Evolutionary conservation across 1,140 invertebrate species (phyloP).

Genomic region (Aphidius gifuensis): DNA sequence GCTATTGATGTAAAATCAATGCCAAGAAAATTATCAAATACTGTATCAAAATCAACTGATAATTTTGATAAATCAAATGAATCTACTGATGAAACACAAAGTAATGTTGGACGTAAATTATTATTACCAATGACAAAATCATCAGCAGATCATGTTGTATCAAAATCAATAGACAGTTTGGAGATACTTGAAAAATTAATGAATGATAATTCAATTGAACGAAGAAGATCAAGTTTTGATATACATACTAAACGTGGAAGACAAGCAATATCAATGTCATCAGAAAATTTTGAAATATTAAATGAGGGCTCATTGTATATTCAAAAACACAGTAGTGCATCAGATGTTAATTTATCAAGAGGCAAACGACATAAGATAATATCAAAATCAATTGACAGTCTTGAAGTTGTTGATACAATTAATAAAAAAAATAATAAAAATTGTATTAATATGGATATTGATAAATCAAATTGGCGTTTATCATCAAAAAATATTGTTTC

Average conservation of each 20-base stretch:
- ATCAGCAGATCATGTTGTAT: slow-evolving; percentile 33
- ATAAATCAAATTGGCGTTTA: slow-evolving; percentile 14
- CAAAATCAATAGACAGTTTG: slow-evolving; percentile 48
- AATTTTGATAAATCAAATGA: slow-evolving; percentile 41
- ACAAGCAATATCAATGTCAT: slow-evolving; percentile 48
- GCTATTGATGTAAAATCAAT: slow-evolving; percentile 29
- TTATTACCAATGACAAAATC: slow-evolving; percentile 38
- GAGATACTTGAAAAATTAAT: slow-evolving; percentile 37
- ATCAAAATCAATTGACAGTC: slow-evolving; percentile 42
- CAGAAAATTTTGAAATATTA: slow-evolving; percentile 45
- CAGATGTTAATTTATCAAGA: slow-evolving; percentile 44
- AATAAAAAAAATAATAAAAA: slow-evolving; percentile 20
- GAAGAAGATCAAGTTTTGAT: slow-evolving; percentile 44
- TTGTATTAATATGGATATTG: slow-evolving; percentile 16
- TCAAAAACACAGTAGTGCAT: slow-evolving; percentile 43
- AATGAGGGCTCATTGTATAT: slow-evolving; percentile 32
- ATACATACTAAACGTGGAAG: slow-evolving; percentile 28
- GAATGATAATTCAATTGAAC: slow-evolving; percentile 45
- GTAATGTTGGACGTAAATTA: slow-evolving; percentile 34
- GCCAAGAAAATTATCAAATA: slow-evolving; percentile 22
- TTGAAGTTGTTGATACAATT: slow-evolving; percentile 37
- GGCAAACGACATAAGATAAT: slow-evolving; percentile 31
- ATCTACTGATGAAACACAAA: slow-evolving; percentile 29
- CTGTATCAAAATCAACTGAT: slow-evolving; percentile 46
- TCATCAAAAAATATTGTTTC: slow-evolving; percentile 26